Percentiles rank a stretch among this genome's conserved stretches.
These are phyloP conservation scores for Anagyrus pseudococci DNA, from an alignment of 2,888 invertebrate genomes.

Conservation along the genomic window DNA sequence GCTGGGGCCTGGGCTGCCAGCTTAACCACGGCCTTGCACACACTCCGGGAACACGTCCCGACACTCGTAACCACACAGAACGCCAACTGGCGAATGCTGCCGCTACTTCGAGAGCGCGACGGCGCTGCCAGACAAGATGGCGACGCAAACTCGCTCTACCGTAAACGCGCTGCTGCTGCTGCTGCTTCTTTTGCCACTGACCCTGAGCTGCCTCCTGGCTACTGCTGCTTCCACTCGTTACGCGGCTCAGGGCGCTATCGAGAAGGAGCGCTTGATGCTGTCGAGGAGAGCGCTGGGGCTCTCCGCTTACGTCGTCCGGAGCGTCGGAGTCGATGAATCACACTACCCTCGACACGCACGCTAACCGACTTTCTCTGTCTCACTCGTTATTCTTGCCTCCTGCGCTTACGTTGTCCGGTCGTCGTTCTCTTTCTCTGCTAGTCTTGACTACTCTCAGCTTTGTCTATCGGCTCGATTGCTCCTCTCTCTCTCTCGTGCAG, in stretches of 20 bases:
- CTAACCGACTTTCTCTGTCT: too few species aligned
- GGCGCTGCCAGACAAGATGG: conserved; percentile 51
- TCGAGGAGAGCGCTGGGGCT: background rate
- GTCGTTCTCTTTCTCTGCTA: too few species aligned
- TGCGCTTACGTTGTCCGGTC: too few species aligned
- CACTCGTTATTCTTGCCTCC: too few species aligned
- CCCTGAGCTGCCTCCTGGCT: background rate
- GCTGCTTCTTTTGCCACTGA: background rate
- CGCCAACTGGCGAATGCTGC: background rate
- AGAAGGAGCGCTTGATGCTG: background rate
- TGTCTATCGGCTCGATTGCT: too few species aligned
- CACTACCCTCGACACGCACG: too few species aligned
- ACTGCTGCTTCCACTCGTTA: background rate
- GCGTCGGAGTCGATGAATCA: too few species aligned
- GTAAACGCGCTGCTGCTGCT: background rate
- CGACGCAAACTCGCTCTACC: conserved; percentile 51
- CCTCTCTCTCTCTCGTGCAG: too few species aligned
- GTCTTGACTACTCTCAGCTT: too few species aligned
- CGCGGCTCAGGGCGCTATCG: background rate
- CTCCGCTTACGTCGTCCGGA: too few species aligned
- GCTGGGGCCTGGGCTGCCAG: background rate
- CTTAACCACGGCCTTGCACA: background rate
- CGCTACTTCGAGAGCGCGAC: background rate
- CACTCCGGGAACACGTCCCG: background rate
- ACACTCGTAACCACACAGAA: too few species aligned